Evolutionary conservation across 2,888 invertebrate species (phyloP).

Genomic region (Drosophila subsilvestris): DNA sequence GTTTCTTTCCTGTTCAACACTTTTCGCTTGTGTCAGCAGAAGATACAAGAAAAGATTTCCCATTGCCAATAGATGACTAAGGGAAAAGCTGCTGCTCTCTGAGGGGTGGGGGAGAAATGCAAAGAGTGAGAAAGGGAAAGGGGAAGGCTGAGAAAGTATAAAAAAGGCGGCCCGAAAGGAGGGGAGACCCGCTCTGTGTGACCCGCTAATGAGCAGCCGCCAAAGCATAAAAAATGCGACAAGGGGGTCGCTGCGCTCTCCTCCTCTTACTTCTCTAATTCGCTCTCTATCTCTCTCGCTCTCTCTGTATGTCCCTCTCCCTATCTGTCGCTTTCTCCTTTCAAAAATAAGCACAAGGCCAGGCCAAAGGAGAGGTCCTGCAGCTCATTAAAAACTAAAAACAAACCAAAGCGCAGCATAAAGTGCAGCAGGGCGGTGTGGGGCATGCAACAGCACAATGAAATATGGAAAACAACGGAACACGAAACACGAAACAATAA

Average conservation of each 20-base stretch:
- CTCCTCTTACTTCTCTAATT: background rate
- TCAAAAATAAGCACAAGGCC: constrained; percentile 66
- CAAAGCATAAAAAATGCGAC: constrained; percentile 42
- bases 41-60: constrained; percentile 45
- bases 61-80: constrained; percentile 55
- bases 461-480: constrained; percentile 29
- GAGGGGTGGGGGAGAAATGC: background rate
- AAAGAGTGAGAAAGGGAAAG: background rate
- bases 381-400: constrained; percentile 44
- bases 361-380: constrained; percentile 43
- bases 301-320: background rate
- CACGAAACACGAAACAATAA: constrained; percentile 12
- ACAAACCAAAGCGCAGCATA: constrained; percentile 27
- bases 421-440: constrained; percentile 3
- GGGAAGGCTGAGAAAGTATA: constrained; percentile 9
- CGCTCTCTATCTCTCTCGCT: background rate
- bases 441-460: constrained; percentile 25
- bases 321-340: too few relatives aligned
- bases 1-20: constrained; percentile 53
- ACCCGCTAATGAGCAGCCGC: constrained; percentile 69
- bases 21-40: constrained; percentile 64
- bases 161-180: constrained; percentile 9
- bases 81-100: constrained; percentile 25
- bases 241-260: constrained; percentile 9
- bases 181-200: constrained; percentile 45